Evolutionary conservation across 2,797 vertebrate species (phyloP), one percentile per base, ranked within the genome.

Genomic region (Salarias fasciatus): DNA sequence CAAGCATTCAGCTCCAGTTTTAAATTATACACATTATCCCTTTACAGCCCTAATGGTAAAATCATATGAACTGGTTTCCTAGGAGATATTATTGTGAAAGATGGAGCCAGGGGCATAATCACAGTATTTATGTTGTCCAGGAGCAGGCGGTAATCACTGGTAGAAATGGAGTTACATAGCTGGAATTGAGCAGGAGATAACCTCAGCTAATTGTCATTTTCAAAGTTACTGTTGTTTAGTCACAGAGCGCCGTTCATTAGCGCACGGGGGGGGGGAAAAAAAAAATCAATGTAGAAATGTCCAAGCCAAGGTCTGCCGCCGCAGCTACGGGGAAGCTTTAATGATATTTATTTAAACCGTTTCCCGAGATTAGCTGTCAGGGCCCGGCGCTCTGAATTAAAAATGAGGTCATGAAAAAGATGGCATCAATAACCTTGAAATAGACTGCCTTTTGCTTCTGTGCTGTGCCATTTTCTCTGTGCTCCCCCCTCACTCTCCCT

Each of bases 371-470:
- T 90, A 91, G 90, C 90, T 90, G 90, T 90, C 90, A 91, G 86
- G 79, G 80, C 89, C 77, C 79, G 49, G 84, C 76, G 81, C 86
- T 89, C 84, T 90, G 88, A 89, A 91, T 91, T 89, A 89, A 91
- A 90, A 92, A 91, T 90, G 86, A 91, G 90, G 91, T 91, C 89
- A 92, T 90, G 88, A 90, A 90, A 89, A 91, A 91, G 89, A 91
- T 90, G 88, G 86, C 89, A 91, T 91, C 89, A 91, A 89, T 92
- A 91, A 92, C 91, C 88, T 92, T 91, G 88, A 91, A 90, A 91
- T 89, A 91, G 89, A 90, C 91, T 89, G 84, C 84, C 85, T 88
- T 90, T 89, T 89, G 83, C 86, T 86, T 88, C 87, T 87, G 82
- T 85, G 82, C 82, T 84, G 77, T 86, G 84, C 85, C 85, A 84